Evolutionary conservation across 2,113 vertebrate genomes (phyloP).

Genomic region (Abramis brama): DNA sequence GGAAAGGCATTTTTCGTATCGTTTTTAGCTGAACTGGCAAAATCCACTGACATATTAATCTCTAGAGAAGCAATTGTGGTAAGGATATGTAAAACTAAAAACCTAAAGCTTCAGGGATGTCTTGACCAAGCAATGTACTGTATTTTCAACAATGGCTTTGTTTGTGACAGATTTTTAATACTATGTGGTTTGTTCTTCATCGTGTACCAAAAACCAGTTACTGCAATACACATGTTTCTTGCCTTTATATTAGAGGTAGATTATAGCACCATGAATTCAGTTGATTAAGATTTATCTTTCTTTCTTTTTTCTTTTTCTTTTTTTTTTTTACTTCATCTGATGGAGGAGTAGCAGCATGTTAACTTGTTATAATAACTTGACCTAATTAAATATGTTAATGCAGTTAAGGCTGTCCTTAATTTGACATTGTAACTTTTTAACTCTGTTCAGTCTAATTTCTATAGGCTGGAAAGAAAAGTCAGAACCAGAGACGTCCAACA

Average conservation of each 20-base stretch:
- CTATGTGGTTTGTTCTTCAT: not conserved
- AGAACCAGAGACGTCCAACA: not conserved
- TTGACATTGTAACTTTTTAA: not conserved
- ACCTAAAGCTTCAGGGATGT: not conserved
- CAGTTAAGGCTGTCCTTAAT: not conserved
- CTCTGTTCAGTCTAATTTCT: not conserved
- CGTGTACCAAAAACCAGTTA: not conserved
- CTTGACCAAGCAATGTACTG: not conserved
- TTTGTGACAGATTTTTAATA: constrained; percentile 14
- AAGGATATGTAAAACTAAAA: constrained; percentile 26
- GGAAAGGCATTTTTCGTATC: not conserved
- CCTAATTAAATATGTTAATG: not conserved
- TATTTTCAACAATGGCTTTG: constrained; percentile 20
- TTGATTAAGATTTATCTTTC: not conserved
- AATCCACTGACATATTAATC: not conserved
- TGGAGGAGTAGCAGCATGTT: not conserved
- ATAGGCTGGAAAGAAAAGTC: not conserved
- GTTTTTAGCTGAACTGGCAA: constrained; percentile 18
- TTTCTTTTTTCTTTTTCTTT: not conserved
- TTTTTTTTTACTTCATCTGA: not conserved
- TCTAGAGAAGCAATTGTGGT: not conserved
- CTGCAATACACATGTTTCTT: not conserved
- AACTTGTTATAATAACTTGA: not conserved
- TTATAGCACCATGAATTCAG: not conserved
- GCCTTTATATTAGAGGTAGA: not conserved